Percentiles rank a stretch among this genome's conserved stretches.
Evolutionary conservation across 1,140 invertebrate species (phyloP).

Genomic region (Pteromalus puparum): DNA sequence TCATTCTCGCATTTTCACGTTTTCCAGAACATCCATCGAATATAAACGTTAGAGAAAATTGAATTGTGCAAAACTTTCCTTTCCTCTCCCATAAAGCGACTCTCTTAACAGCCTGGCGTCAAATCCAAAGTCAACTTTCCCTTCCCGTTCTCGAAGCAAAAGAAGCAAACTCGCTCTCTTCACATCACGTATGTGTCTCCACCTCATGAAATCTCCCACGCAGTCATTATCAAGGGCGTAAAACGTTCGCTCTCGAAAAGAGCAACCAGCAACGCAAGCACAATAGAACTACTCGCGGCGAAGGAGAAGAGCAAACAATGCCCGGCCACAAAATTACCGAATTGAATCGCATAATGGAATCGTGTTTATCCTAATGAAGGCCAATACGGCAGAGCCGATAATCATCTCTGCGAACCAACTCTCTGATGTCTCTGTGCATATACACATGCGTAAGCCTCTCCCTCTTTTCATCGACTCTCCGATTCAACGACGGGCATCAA

Average conservation of each 20-base stretch:
- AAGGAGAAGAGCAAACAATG: not conserved
- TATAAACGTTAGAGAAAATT: no score
- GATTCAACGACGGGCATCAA: not conserved
- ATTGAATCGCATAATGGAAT: conserved; percentile 4
- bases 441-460: no score
- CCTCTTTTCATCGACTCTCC: no score
- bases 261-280: not conserved
- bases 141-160: not conserved
- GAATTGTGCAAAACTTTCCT: not conserved
- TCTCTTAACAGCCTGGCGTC: not conserved
- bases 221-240: not conserved
- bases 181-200: no score
- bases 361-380: not conserved
- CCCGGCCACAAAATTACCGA: not conserved
- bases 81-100: not conserved
- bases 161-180: not conserved
- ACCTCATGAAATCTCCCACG: not conserved
- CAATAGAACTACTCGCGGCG: not conserved
- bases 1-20: no score
- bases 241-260: not conserved
- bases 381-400: not conserved
- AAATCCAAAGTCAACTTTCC: not conserved
- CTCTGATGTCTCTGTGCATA: no score
- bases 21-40: no score
- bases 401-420: not conserved